Evolutionary conservation across 2,888 invertebrate genomes (phyloP), one percentile per base, ranked within the genome.

Genomic region (Sphinx pinastri): DNA sequence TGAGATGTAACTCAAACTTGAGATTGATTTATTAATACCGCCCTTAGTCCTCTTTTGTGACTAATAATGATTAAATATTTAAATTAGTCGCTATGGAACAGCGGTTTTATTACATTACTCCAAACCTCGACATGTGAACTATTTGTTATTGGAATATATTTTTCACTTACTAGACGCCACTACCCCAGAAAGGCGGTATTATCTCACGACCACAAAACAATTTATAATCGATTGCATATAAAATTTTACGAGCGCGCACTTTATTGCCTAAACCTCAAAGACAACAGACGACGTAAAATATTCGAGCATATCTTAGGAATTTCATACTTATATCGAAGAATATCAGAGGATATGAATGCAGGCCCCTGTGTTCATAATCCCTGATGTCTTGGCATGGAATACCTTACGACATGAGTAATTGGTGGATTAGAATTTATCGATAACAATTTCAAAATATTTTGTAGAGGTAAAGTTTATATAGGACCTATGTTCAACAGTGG

Each of bases 281-380:
- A 38, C 58, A 14, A 60, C 45, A 45, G 38, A 60, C 38, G 79
- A 78, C 77, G 73, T 71, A 77, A 82, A 85, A 84, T 84, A 79
- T 84, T 85, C 73, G 77, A 75, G 81, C 84, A 85, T 81, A 78
- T 73, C 78, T 84, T 77, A 79, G 82, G 90, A 90, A 91, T 90
- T 91, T 89, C 88, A 89, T 89, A n/a, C n/a, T n/a, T n/a, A 89
- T 89, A 82, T 82, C 84, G 87, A 88, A 90, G 87, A 88, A 89
- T 88, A 89, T 88, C 82, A 81, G 81, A 77, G 80, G 83, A 86
- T 87, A 88, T 88, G 86, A 88, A 90, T 90, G 88, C 86, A 51
- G 63, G 63, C 60, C 14, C 19, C 45, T 47, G 38, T 60, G 66
- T 19, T 47, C 25, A 54, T 31, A 54, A 54, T 13, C 47, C n/a